Conservation (phyloP, 2,797 vertebrate species). For the Melopsittacus undulatus region DNA sequence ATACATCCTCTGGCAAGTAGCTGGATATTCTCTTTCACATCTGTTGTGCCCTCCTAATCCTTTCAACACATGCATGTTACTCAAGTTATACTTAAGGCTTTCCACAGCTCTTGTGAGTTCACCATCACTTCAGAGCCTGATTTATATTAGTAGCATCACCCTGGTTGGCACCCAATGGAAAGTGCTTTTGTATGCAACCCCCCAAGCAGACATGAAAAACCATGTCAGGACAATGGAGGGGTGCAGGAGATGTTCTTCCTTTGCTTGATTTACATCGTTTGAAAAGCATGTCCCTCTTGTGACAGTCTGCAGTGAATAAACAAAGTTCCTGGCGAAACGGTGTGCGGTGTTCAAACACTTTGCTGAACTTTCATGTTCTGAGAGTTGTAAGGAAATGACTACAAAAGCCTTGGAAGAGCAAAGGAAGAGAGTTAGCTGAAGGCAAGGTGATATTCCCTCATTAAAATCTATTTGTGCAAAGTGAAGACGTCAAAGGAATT, state of each 20-base stretch:
- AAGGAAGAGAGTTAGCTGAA: constrained; percentile 62
- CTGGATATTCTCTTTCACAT: background rate
- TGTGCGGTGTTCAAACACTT: constrained; percentile 28
- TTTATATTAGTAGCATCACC: background rate
- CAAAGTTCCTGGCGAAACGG: constrained; percentile 50
- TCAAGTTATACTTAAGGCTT: background rate
- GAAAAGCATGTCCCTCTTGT: constrained; percentile 1
- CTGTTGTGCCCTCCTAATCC: background rate
- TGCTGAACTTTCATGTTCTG: constrained; percentile 58
- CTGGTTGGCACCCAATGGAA: background rate
- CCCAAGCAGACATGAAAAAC: background rate
- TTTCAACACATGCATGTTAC: background rate
- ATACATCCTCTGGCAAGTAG: background rate
- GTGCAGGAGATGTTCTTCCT: constrained; percentile 17
- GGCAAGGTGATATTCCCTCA: constrained; percentile 69
- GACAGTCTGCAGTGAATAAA: constrained; percentile 26
- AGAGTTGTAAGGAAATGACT: constrained; percentile 55
- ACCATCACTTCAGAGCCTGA: background rate
- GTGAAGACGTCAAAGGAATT: constrained; percentile 44
- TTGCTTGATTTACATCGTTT: background rate
- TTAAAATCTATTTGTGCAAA: constrained; percentile 67
- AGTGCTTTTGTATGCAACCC: background rate
- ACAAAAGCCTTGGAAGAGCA: constrained; percentile 60
- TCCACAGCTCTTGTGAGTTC: background rate
- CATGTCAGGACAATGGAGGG: background rate